Conservation (phyloP, 1,140 invertebrate genomes). For the Scylla paramamosain region DNA sequence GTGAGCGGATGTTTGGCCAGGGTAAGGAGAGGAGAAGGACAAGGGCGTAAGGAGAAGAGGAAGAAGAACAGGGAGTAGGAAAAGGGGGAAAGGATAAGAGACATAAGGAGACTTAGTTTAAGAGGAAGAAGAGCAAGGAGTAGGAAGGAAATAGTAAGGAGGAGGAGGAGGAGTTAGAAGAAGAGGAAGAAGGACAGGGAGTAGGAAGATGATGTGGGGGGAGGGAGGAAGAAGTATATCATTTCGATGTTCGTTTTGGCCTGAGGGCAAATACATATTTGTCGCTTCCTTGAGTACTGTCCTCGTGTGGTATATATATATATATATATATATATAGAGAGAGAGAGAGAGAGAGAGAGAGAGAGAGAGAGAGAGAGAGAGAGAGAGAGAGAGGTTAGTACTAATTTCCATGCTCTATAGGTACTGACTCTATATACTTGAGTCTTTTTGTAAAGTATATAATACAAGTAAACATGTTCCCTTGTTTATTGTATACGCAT, state of each 20-base stretch:
- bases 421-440: no score
- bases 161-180: neutral
- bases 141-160: neutral
- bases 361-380: neutral
- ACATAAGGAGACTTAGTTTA: neutral
- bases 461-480: no score
- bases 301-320: no score
- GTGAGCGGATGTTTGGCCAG: neutral
- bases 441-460: no score
- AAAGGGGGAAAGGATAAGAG: neutral
- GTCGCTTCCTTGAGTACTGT: neutral
- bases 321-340: no score
- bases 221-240: neutral
- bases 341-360: slow-evolving; percentile 9
- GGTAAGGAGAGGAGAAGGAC: neutral
- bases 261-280: neutral
- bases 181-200: neutral
- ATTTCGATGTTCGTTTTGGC: neutral
- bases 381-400: no score
- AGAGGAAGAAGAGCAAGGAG: neutral
- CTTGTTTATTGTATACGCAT: no score
- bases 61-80: neutral
- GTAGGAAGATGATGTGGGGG: neutral
- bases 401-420: no score
- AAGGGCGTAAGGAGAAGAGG: neutral